Evolutionary conservation across 1,140 invertebrate species (phyloP).

Genomic region (Phenacoccus solenopsis): DNA sequence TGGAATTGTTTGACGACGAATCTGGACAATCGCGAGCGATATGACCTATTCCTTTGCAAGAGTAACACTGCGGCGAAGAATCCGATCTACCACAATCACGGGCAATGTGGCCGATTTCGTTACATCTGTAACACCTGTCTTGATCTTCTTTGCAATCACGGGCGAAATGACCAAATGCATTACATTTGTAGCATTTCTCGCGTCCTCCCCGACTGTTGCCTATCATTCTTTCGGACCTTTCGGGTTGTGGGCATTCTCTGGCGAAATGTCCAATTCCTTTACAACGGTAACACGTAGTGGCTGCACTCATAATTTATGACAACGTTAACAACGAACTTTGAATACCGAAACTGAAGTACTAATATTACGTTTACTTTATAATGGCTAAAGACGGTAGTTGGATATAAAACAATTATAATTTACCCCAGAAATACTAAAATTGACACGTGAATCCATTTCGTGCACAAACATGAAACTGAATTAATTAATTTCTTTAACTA

Average conservation of each 20-base stretch:
- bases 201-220: constrained; percentile 28
- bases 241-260: neutral
- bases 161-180: constrained; percentile 82
- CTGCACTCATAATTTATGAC: neutral
- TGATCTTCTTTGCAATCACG: constrained; percentile 71
- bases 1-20: constrained; percentile 17
- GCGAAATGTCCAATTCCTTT: neutral
- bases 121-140: constrained; percentile 20
- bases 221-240: neutral
- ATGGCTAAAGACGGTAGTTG: neutral
- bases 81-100: constrained; percentile 5
- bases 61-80: constrained; percentile 1
- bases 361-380: neutral
- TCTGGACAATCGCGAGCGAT: constrained; percentile 14
- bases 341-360: neutral
- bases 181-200: constrained; percentile 92
- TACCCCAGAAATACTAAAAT: neutral
- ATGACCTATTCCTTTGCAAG: constrained; percentile 10
- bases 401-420: neutral
- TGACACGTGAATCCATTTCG: constrained; percentile 10
- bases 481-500: neutral
- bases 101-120: constrained; percentile 6
- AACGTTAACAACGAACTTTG: neutral
- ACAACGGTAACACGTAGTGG: neutral
- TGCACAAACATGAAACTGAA: constrained; percentile 4